phyloP scores from a whole-genome alignment of 2,888 invertebrate species.

The Drosophila lutescens region DNA sequence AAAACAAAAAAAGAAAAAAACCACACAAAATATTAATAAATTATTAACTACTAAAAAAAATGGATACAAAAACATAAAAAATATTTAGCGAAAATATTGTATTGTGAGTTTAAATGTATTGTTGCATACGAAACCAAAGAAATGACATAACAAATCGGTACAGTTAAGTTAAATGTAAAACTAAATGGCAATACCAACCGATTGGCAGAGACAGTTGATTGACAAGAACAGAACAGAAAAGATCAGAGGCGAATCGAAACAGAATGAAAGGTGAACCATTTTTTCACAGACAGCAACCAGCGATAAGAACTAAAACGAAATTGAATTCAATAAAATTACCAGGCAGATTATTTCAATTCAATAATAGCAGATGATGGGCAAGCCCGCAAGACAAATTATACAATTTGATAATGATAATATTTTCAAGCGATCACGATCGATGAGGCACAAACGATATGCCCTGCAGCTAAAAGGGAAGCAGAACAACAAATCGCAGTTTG shows the following conservation, averaged over 20 bases:
- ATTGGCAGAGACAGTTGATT: conserved; percentile 47
- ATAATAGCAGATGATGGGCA: conserved; percentile 51
- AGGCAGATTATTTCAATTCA: conserved; percentile 57
- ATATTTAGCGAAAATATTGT: conserved; percentile 84
- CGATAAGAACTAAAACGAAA: conserved; percentile 48
- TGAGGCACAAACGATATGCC: conserved; percentile 34
- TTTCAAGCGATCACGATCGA: conserved; percentile 39
- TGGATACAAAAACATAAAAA: conserved; percentile 71
- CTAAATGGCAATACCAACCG: conserved; percentile 34
- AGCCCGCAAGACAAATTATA: conserved; percentile 37
- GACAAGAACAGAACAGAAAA: conserved; percentile 16
- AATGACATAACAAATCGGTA: conserved; percentile 42
- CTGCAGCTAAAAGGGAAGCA: conserved; percentile 18
- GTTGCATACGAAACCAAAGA: conserved; percentile 78
- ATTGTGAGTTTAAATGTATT: conserved; percentile 83
- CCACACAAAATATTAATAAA: conserved; percentile 72
- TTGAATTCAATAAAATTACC: conserved; percentile 33
- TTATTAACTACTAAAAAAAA: conserved; percentile 72
- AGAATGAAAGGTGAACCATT: conserved; percentile 25
- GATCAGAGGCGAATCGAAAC: conserved; percentile 18
- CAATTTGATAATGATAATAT: conserved; percentile 61
- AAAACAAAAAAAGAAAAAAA: conserved; percentile 49
- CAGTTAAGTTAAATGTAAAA: conserved; percentile 44
- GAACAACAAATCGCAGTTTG: conserved; percentile 46
- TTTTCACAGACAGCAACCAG: conserved; percentile 55